A percentile compares a stretch with the other conserved stretches of the same genome.
Conservation (phyloP, 35 echinoderm and acorn worm species). For the Stichopus chloronotus region DNA sequence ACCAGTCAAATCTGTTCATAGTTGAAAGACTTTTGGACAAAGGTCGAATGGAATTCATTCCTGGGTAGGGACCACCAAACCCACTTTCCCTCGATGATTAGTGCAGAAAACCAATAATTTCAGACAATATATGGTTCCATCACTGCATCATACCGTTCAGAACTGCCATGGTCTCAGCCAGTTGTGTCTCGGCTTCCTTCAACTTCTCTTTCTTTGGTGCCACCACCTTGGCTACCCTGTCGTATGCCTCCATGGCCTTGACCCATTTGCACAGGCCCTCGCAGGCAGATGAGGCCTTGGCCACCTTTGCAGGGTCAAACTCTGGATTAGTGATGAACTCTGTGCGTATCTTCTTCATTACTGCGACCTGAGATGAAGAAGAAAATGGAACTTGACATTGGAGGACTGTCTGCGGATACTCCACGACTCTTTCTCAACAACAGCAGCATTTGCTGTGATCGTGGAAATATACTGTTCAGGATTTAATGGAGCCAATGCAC, state of each 20-base stretch:
- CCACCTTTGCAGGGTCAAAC: slow-evolving; percentile 92
- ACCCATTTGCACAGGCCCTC: slow-evolving; percentile 97
- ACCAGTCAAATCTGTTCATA: no score
- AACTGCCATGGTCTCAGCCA: slow-evolving; percentile 90
- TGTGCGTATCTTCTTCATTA: slow-evolving; percentile 96
- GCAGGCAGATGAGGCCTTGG: slow-evolving; percentile 91
- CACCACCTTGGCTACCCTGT: slow-evolving; percentile 97
- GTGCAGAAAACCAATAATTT: no score
- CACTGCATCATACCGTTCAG: slow-evolving; percentile 72
- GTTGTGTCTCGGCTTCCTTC: slow-evolving; percentile 81
- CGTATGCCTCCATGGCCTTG: slow-evolving; percentile 91
- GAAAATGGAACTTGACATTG: no score
- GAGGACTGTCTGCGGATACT: no score
- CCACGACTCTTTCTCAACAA: background rate
- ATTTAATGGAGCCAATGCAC: no score
- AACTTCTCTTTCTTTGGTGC: slow-evolving; percentile 99
- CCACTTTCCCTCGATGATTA: no score
- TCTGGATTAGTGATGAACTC: slow-evolving; percentile 93
- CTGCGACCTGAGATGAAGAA: slow-evolving; percentile 45
- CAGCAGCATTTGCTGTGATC: background rate
- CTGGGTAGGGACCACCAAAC: no score
- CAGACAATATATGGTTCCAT: no score
- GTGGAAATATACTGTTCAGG: background rate
- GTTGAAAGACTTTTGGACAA: no score
- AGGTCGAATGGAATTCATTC: no score